Percentiles rank a stretch among this genome's conserved stretches.
Evolutionary conservation across 23 tunicate genomes (phyloP).

Genomic region (Aplidium turbinatum): DNA sequence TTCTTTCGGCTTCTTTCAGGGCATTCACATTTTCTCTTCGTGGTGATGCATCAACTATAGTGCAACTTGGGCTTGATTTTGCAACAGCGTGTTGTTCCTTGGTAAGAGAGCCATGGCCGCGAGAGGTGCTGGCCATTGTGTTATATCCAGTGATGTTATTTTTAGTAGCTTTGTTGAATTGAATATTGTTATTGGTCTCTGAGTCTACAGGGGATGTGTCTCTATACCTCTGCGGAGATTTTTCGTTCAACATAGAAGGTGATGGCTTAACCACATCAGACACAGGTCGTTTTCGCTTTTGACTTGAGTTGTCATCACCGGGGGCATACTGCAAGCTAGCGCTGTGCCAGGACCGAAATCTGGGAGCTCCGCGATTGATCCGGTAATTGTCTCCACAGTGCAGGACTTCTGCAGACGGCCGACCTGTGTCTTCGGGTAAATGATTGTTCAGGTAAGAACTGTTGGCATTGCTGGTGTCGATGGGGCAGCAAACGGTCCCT

Average conservation of each 20-base stretch:
- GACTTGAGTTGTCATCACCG: background rate
- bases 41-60: background rate
- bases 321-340: conserved; percentile 19
- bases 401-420: background rate
- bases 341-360: conserved; percentile 29
- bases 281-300: conserved; percentile 1
- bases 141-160: too few relatives aligned
- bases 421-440: background rate
- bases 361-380: background rate
- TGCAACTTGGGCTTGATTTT: background rate
- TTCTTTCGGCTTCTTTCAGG: conserved; percentile 4
- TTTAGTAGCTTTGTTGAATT: too few relatives aligned
- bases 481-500: background rate
- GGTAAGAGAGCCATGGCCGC: background rate
- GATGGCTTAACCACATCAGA: background rate
- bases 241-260: background rate
- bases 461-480: background rate
- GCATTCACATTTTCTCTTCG: background rate
- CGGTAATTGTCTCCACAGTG: conserved; percentile 26
- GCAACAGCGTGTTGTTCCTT: background rate
- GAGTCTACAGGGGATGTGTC: background rate
- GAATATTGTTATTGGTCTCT: too few relatives aligned
- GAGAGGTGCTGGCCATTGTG: background rate
- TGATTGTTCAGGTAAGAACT: background rate
- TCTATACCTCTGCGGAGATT: background rate